Conservation (phyloP, 2,888 invertebrate species). For the Uropetala carovei region DNA sequence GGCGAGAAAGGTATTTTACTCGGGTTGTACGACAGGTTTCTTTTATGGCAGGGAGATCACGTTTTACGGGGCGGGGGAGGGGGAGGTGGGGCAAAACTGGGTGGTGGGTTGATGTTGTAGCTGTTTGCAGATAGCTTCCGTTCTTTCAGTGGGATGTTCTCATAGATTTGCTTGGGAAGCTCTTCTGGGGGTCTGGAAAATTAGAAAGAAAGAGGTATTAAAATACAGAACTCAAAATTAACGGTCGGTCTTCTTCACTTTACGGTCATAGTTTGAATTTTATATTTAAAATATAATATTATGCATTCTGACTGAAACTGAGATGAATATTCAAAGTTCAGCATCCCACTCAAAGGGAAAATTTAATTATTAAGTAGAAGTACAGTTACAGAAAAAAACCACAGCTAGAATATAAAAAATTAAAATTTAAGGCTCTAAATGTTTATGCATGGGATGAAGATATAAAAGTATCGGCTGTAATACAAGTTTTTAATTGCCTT, state of each 20-base stretch:
- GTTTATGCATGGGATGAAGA: no score
- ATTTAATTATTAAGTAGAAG: no score
- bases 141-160: constrained; percentile 77
- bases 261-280: background rate
- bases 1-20: constrained; percentile 40
- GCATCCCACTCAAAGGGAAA: no score
- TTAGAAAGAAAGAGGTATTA: constrained; percentile 66
- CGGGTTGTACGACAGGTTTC: background rate
- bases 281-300: background rate
- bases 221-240: no score
- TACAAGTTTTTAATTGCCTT: no score
- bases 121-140: constrained; percentile 60
- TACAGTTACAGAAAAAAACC: no score
- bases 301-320: no score
- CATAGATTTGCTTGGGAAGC: constrained; percentile 76
- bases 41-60: constrained; percentile 24
- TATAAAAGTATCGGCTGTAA: no score
- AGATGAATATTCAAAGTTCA: no score
- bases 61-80: constrained; percentile 64
- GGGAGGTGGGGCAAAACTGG: constrained; percentile 64
- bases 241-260: no score
- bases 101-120: constrained; percentile 60
- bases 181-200: constrained; percentile 77
- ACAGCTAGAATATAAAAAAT: no score
- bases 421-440: no score